These are phyloP conservation scores for Dipus sagitta DNA, from an alignment of 2,797 vertebrate species.

Conservation along the genomic window DNA sequence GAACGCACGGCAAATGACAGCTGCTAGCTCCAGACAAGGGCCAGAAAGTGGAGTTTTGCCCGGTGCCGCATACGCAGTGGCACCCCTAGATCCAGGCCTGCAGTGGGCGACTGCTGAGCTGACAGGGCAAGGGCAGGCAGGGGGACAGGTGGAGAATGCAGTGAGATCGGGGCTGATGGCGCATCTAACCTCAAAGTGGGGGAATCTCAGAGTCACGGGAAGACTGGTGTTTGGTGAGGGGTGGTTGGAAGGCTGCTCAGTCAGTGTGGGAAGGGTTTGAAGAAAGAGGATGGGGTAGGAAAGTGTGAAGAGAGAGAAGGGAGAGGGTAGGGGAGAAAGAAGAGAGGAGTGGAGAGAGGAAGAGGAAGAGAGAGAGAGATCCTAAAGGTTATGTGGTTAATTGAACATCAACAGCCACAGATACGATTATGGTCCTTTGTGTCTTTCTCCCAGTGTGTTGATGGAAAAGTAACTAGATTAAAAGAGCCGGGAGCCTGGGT, in stretches of 20 bases:
- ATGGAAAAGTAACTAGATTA: slow-evolving; percentile 91
- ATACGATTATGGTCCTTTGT: slow-evolving; percentile 88
- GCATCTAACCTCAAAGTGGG: background rate
- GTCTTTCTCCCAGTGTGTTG: slow-evolving; percentile 87
- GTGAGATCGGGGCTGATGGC: background rate
- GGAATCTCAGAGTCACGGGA: too few relatives aligned
- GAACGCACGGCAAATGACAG: slow-evolving; percentile 94
- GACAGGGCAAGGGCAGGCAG: background rate
- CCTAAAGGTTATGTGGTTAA: slow-evolving; percentile 81
- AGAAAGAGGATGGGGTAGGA: background rate
- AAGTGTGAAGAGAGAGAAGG: background rate
- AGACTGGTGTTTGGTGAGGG: background rate
- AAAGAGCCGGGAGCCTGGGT: slow-evolving; percentile 87
- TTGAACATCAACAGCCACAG: slow-evolving; percentile 85
- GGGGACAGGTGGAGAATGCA: background rate
- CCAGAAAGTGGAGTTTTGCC: slow-evolving; percentile 93
- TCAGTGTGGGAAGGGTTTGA: slow-evolving; percentile 5
- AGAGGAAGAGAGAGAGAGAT: background rate
- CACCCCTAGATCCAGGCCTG: slow-evolving; percentile 84
- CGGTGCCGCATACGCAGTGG: slow-evolving; percentile 90
- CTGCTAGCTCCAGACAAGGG: slow-evolving; percentile 92
- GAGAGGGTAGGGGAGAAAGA: background rate
- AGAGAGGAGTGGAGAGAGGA: background rate
- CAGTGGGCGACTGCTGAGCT: background rate
- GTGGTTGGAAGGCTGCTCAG: background rate